Base-by-base conservation (phyloP, 2,797 vertebrate genomes). In the Neosilurus mollespiculum region DNA sequence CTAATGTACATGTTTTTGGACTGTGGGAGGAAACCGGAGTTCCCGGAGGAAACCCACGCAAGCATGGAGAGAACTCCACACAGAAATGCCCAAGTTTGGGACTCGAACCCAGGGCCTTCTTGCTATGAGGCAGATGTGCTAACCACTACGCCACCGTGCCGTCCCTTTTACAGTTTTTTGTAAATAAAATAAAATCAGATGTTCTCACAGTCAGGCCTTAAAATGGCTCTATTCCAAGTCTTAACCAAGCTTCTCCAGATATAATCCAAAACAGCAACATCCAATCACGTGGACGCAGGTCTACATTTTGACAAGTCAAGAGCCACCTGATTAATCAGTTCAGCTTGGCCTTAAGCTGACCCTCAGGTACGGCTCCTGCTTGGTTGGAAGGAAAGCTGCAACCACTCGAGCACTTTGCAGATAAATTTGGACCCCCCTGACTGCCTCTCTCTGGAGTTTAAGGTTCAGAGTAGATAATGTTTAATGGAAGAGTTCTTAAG, bases 181-280 rank as follows among this genome's bases (percentile, higher is more conserved):
- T n/a, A n/a, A n/a, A n/a, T n/a, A n/a, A n/a, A n/a, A 76, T 37
- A 37, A 59, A 58, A 59, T 76, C 56, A 76, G 73, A 76, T 75
- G 9, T 75, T 58, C 72, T 58, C 72, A 20, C 4, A 14, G 53
- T 34, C 72, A 34, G 26, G 7, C 54, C 54, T 75, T 12, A 12
- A 76, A 76, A 37, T 76, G 54, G 49, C 11, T 71, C 16, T 3
- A 22, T 76, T 76, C 54, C 54, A 76, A 76, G 54, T 22, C 20
- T 37, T 59, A 49, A 34, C 54, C 54, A 76, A 76, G 26, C 30
- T 22, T 34, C 14, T 76, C 73, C 30, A 59, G 54, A 59, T 75
- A 37, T 56, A 58, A 75, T 56, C 16, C 53, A 75, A 16, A 71
- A 34, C 43, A 49, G 67, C 15, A 20, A 70, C 26, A n/a, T 11